phyloP scores from a whole-genome alignment of 2,888 invertebrate genomes.

The Lepidocyrtinus sp. region DNA sequence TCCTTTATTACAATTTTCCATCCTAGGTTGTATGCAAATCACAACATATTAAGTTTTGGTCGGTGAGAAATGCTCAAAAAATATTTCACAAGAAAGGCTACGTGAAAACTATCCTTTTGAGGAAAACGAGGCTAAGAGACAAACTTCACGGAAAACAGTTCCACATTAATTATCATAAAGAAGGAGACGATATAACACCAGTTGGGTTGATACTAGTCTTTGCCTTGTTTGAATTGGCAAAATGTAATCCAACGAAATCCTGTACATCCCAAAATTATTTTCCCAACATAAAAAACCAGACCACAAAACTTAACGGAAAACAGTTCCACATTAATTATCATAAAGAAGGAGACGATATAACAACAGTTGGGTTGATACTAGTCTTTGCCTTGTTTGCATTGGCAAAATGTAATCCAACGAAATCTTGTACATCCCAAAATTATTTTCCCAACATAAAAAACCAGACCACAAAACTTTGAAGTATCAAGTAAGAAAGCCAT shows the following conservation, averaged over 20 bases:
- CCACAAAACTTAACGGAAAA: background rate
- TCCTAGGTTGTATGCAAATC: background rate
- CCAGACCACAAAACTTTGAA: too few species aligned
- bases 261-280: background rate
- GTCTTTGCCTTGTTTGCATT: too few species aligned
- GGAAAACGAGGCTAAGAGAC: background rate
- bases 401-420: too few species aligned
- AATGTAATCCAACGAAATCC: too few species aligned
- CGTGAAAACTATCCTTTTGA: background rate
- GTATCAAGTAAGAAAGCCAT: too few species aligned
- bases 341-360: background rate
- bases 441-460: constrained; percentile 1
- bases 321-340: background rate
- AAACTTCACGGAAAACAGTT: background rate
- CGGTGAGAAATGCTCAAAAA: too few species aligned
- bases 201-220: too few species aligned
- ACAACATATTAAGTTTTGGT: too few species aligned
- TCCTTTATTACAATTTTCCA: background rate
- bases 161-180: background rate
- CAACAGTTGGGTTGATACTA: too few species aligned
- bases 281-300: background rate
- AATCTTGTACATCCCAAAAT: background rate
- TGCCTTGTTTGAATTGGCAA: too few species aligned
- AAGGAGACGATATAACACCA: background rate
- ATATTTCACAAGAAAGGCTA: too few species aligned